Evolutionary conservation across 1,140 invertebrate species (phyloP).

Genomic region (Drosophila kohkoa): DNA sequence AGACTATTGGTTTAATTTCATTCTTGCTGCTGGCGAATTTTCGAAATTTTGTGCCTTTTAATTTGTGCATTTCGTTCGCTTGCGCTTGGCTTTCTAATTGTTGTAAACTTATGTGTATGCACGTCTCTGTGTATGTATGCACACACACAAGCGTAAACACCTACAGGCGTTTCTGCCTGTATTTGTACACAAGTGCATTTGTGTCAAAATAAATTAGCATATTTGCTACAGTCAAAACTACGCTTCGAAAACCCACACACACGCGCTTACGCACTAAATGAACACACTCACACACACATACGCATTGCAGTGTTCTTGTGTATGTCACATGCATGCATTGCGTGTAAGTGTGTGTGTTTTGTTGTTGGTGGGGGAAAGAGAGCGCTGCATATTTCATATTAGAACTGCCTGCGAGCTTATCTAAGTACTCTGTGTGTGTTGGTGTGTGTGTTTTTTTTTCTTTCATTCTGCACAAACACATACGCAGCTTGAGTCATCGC

Average conservation of each 20-base stretch:
- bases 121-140: slow-evolving; percentile 13
- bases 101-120: slow-evolving; percentile 29
- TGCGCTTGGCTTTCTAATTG: slow-evolving; percentile 47
- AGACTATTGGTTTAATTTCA: slow-evolving; percentile 72
- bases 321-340: slow-evolving; percentile 21
- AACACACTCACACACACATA: slow-evolving; percentile 1
- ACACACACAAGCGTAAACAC: slow-evolving; percentile 39
- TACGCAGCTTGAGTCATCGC: slow-evolving; percentile 51
- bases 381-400: slow-evolving; percentile 52
- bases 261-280: slow-evolving; percentile 31
- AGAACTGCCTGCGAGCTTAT: slow-evolving; percentile 51
- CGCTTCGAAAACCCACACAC: slow-evolving; percentile 47
- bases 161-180: slow-evolving; percentile 22
- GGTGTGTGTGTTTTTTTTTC: slow-evolving; percentile 34
- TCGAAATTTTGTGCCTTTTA: slow-evolving; percentile 21
- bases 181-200: slow-evolving; percentile 46
- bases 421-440: slow-evolving; percentile 37
- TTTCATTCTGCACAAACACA: slow-evolving; percentile 50
- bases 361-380: slow-evolving; percentile 7
- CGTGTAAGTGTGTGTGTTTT: slow-evolving; percentile 2
- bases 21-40: slow-evolving; percentile 56
- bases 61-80: slow-evolving; percentile 44
- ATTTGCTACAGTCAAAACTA: slow-evolving; percentile 58
- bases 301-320: slow-evolving; percentile 5
- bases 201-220: slow-evolving; percentile 66